Conservation (phyloP, 2,797 vertebrate species). For the Coranthus polyacanthus region DNA sequence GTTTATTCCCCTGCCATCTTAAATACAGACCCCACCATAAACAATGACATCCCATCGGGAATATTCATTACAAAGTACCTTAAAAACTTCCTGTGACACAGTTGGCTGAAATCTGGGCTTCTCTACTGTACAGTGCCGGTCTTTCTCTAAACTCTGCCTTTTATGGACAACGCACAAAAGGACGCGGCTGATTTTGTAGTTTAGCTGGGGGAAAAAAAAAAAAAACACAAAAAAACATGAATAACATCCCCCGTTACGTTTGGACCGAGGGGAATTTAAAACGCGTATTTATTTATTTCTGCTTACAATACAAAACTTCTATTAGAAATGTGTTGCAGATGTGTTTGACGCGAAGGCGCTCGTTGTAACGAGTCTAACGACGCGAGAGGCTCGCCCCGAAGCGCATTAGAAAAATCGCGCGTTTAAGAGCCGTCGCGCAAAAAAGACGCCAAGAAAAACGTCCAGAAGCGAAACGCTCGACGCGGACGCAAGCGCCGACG, state of each 20-base stretch:
- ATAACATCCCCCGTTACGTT: not conserved
- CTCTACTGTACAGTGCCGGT: conserved; percentile 1
- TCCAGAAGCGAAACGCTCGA: rapidly evolving
- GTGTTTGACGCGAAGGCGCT: not conserved
- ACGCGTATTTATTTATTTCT: rapidly evolving
- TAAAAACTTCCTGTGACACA: conserved; percentile 7
- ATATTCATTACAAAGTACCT: not conserved
- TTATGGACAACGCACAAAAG: conserved; percentile 71
- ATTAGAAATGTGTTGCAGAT: not conserved
- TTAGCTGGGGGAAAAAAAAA: no score
- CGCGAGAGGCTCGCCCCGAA: not conserved
- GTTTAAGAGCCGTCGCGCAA: not conserved
- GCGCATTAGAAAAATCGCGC: not conserved
- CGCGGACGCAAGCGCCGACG: rapidly evolving
- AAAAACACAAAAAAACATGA: no score
- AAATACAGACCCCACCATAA: no score
- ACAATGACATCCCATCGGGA: not conserved
- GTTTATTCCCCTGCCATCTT: not conserved
- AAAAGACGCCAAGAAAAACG: rapidly evolving
- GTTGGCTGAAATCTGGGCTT: not conserved
- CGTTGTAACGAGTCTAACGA: not conserved
- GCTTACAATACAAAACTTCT: not conserved
- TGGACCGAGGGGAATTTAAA: rapidly evolving
- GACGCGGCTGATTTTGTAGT: conserved; percentile 2
- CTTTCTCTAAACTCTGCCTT: conserved; percentile 66